Conservation (phyloP, 30 jellyfish, hydroid and myxozoan species). For the Hydra vulgaris region DNA sequence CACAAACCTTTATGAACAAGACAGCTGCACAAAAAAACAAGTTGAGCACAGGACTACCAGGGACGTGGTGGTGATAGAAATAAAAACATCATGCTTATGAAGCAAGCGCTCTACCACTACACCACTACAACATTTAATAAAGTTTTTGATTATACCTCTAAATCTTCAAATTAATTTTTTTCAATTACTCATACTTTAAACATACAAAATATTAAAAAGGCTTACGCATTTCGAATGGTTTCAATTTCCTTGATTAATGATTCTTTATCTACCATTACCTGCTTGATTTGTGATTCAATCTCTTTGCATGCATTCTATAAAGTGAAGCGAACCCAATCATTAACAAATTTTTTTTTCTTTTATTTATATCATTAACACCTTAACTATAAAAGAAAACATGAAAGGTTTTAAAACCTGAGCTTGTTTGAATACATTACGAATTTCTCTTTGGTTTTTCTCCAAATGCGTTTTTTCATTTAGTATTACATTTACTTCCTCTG, state of each 20-base stretch:
- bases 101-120: too few species aligned
- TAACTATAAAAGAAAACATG: neutral
- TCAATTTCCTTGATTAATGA: slow-evolving; percentile 49
- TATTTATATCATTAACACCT: neutral
- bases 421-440: slow-evolving; percentile 22
- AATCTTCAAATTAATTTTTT: too few species aligned
- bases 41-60: too few species aligned
- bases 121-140: too few species aligned
- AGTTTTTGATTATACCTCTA: too few species aligned
- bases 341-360: too few species aligned
- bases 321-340: too few species aligned
- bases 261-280: slow-evolving; percentile 31
- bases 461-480: slow-evolving; percentile 28
- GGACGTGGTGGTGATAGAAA: too few species aligned
- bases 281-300: slow-evolving; percentile 9
- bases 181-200: neutral
- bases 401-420: slow-evolving; percentile 27
- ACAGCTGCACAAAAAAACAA: too few species aligned
- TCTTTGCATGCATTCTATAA: neutral
- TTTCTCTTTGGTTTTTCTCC: slow-evolving; percentile 15
- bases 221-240: slow-evolving; percentile 52
- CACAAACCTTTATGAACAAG: too few species aligned
- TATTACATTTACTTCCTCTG: slow-evolving; percentile 38
- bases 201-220: neutral
- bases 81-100: too few species aligned